phyloP scores from a whole-genome alignment of 37 sponge, comb jelly and placozoan genomes.

The Eunapius fragilis region DNA sequence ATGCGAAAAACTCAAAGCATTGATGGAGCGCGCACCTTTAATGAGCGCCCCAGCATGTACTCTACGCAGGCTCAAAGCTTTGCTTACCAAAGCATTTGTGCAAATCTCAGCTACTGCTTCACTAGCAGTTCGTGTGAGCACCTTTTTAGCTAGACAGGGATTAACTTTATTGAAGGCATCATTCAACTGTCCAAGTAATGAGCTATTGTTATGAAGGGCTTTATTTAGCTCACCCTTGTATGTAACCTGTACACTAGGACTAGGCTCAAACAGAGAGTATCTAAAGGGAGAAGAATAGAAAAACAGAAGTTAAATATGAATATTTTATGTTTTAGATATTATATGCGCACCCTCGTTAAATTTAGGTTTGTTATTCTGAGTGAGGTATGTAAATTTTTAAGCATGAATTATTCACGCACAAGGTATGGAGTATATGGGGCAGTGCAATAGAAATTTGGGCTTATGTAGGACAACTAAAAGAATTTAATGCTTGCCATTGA shows the following conservation, averaged over 20 bases:
- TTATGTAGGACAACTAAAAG: no score
- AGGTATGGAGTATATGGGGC: no score
- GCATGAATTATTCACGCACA: no score
- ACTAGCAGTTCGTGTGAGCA: background rate
- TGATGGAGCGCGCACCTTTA: background rate
- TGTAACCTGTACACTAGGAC: background rate
- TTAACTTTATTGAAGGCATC: background rate
- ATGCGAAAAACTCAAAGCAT: constrained; percentile 2
- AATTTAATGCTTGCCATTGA: no score
- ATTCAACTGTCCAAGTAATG: background rate
- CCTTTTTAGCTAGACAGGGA: background rate
- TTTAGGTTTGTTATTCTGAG: no score
- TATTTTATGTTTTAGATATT: no score
- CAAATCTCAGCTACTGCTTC: background rate
- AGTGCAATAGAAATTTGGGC: no score
- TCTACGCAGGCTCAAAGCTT: background rate
- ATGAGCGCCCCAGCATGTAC: constrained; percentile 1
- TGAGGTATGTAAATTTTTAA: no score
- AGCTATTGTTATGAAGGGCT: background rate
- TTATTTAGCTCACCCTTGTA: background rate
- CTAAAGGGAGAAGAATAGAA: background rate
- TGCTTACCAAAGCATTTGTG: background rate
- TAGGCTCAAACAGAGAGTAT: background rate
- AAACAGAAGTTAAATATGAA: background rate
- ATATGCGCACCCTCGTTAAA: no score